These are phyloP conservation scores for Aptenodytes patagonicus DNA, from an alignment of 2,113 vertebrate genomes.

Conservation along the genomic window DNA sequence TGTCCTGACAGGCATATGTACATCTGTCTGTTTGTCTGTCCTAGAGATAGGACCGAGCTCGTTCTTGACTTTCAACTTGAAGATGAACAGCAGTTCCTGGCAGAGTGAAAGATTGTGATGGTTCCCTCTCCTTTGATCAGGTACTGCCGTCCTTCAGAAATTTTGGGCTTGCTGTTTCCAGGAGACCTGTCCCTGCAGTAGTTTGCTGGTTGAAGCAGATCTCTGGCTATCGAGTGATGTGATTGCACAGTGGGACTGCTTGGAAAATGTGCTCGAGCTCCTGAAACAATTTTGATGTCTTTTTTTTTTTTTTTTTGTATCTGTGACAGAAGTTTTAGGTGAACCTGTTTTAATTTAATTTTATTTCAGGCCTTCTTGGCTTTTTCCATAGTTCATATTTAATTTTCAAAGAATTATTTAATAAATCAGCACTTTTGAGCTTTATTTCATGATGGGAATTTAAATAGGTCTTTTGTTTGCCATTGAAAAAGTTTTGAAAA, in stretches of 20 bases:
- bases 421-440: background rate
- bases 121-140: background rate
- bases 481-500: background rate
- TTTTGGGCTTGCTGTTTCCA: background rate
- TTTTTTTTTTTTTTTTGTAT: background rate
- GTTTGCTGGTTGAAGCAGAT: background rate
- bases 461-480: background rate
- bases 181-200: background rate
- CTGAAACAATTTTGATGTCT: background rate
- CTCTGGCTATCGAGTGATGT: background rate
- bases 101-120: accelerated
- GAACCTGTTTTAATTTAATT: background rate
- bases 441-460: background rate
- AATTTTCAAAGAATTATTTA: background rate
- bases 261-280: background rate
- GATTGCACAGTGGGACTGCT: background rate
- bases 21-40: background rate
- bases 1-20: background rate
- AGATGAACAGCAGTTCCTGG: background rate
- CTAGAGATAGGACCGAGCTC: background rate
- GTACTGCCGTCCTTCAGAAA: background rate
- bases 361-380: background rate
- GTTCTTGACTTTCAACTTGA: background rate
- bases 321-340: background rate
- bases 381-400: background rate